These are phyloP conservation scores for Sebastes vulpes DNA, from an alignment of 2,797 vertebrate species.

Conservation along the genomic window DNA sequence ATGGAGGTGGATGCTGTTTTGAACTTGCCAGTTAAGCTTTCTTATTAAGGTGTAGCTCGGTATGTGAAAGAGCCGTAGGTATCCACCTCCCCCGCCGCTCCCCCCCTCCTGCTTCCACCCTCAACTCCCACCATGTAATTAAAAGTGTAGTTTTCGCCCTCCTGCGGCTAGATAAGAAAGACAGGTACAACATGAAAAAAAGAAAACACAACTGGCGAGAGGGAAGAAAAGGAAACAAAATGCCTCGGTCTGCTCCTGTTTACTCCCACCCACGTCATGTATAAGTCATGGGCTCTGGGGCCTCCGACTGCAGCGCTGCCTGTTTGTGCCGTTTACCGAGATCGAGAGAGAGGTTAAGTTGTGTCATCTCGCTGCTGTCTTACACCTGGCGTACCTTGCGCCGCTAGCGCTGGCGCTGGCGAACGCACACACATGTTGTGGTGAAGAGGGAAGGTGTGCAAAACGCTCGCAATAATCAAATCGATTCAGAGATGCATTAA, in stretches of 20 bases:
- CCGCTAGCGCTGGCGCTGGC: constrained; percentile 47
- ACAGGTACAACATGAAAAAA: constrained; percentile 72
- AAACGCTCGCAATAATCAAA: background rate
- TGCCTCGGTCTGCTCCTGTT: constrained; percentile 72
- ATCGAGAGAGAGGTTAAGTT: constrained; percentile 78
- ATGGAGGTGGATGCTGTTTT: constrained; percentile 52
- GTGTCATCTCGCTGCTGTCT: constrained; percentile 67
- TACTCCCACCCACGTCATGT: constrained; percentile 78
- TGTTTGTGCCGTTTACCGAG: constrained; percentile 73
- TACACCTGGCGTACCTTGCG: constrained; percentile 78
- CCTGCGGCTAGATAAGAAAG: constrained; percentile 75
- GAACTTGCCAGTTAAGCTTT: constrained; percentile 51
- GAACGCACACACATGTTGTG: constrained; percentile 8
- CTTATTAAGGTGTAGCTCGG: constrained; percentile 74
- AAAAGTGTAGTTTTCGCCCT: constrained; percentile 78
- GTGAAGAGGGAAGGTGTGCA: constrained; percentile 38
- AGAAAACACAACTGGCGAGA: constrained; percentile 18
- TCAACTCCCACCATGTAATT: constrained; percentile 79
- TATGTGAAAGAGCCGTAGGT: constrained; percentile 75
- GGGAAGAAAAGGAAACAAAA: constrained; percentile 44
- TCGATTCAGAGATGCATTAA: background rate
- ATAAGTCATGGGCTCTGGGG: constrained; percentile 75
- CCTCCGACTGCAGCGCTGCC: constrained; percentile 51
- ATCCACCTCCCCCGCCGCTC: constrained; percentile 11
- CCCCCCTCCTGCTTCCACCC: constrained; percentile 28